Evolutionary conservation across 2,113 vertebrate genomes (phyloP).

Genomic region (Scortum barcoo): DNA sequence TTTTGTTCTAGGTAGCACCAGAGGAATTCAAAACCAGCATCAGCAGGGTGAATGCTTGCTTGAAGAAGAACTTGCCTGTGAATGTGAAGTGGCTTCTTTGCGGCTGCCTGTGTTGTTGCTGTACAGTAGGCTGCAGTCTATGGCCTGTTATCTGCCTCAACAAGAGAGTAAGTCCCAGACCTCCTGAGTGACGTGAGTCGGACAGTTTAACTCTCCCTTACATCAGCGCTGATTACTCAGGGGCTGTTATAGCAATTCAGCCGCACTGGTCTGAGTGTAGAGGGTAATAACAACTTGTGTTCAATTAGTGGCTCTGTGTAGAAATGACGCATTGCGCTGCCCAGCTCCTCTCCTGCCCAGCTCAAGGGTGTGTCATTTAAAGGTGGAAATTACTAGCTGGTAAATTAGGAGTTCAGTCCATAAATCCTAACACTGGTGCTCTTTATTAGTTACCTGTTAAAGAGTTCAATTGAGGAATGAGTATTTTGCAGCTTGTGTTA

Average conservation of each 20-base stretch:
- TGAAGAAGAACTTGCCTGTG: conserved; percentile 96
- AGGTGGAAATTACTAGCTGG: conserved; percentile 81
- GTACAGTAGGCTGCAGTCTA: conserved; percentile 97
- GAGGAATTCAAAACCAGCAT: conserved; percentile 99
- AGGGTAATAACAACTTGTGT: conserved; percentile 62
- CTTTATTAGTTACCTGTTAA: conserved; percentile 77
- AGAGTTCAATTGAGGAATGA: conserved; percentile 40
- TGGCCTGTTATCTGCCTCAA: conserved; percentile 99
- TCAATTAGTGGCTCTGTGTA: conserved; percentile 73
- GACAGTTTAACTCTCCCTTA: conserved; percentile 69
- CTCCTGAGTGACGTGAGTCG: conserved; percentile 17
- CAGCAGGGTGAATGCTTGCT: conserved; percentile 92
- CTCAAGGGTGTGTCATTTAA: conserved; percentile 64
- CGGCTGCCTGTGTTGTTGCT: conserved; percentile 98
- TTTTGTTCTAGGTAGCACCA: conserved; percentile 90
- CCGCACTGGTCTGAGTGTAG: conserved; percentile 45
- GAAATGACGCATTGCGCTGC: conserved; percentile 57
- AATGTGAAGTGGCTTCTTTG: conserved; percentile 99
- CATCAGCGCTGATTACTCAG: conserved; percentile 68
- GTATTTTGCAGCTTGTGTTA: conserved; percentile 18
- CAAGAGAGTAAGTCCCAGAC: conserved; percentile 92
- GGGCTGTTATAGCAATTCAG: conserved; percentile 68
- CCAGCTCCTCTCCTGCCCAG: conserved; percentile 42
- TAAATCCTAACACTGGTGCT: conserved; percentile 73
- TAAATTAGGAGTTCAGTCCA: conserved; percentile 80